Conservation (phyloP, 2,888 invertebrate genomes). For the Pachycephus smyrnensis region DNA sequence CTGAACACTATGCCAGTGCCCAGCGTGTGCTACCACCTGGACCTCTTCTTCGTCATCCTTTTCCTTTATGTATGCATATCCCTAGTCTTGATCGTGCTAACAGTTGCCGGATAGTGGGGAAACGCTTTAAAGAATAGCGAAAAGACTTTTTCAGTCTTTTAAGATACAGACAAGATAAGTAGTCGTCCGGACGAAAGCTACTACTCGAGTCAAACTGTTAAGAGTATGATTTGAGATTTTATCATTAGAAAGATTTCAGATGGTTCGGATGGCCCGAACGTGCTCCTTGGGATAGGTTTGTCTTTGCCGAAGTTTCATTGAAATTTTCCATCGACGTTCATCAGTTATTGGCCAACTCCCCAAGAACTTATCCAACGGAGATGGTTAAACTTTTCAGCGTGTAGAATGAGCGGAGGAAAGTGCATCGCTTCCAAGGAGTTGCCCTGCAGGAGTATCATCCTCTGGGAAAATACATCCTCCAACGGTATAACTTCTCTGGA, state of each 20-base stretch:
- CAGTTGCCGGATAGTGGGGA: neutral
- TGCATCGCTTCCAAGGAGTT: neutral
- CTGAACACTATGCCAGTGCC: slow-evolving; percentile 12
- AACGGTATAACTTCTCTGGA: neutral
- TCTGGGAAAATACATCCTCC: neutral
- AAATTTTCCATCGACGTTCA: slow-evolving; percentile 8
- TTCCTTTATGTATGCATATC: neutral
- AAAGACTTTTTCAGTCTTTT: neutral
- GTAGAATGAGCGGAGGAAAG: neutral
- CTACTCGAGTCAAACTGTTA: neutral
- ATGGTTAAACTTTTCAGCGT: slow-evolving; percentile 16
- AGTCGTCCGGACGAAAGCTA: neutral
- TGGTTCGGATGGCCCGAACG: neutral
- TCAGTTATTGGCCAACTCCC: slow-evolving; percentile 6
- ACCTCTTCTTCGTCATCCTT: slow-evolving; percentile 18
- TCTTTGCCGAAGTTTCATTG: neutral
- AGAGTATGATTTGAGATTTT: neutral
- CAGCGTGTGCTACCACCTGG: slow-evolving; percentile 1
- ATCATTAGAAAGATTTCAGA: neutral
- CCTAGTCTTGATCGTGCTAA: neutral
- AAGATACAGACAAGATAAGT: neutral
- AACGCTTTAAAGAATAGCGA: neutral
- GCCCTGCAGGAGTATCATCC: neutral
- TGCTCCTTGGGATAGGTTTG: neutral
- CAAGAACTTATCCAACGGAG: slow-evolving; percentile 12